phyloP scores from a whole-genome alignment of 53 echinoderm and acorn worm genomes.

The Paracentrotus lividus region DNA sequence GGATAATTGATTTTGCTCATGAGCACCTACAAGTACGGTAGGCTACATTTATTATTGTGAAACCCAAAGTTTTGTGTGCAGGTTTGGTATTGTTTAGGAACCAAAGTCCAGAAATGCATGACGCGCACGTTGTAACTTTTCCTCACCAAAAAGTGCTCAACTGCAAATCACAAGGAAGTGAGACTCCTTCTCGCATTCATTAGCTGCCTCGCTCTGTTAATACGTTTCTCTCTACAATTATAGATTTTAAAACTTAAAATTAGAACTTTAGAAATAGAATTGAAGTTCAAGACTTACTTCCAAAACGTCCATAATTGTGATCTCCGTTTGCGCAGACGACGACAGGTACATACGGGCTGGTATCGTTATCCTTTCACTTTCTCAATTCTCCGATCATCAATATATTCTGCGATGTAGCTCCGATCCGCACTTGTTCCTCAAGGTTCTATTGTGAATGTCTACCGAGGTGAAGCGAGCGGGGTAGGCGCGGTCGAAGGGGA shows the following conservation, averaged over 20 bases:
- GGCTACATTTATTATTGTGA: too few species aligned
- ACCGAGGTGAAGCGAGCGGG: slow-evolving; percentile 8
- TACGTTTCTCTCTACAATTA: too few species aligned
- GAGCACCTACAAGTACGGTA: not conserved
- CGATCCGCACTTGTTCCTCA: not conserved
- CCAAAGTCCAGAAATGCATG: not conserved
- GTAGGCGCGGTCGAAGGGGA: slow-evolving; percentile 36
- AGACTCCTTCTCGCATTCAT: slow-evolving; percentile 2
- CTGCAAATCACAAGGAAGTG: not conserved
- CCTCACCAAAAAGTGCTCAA: not conserved
- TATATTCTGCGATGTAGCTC: too few species aligned
- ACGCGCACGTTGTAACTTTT: not conserved
- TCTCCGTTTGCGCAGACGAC: slow-evolving; percentile 15
- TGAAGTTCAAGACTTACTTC: slow-evolving; percentile 54
- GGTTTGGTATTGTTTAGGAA: not conserved
- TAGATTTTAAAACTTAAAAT: too few species aligned
- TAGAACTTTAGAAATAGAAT: slow-evolving; percentile 10
- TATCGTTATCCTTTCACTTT: slow-evolving; percentile 45
- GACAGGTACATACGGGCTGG: slow-evolving; percentile 3
- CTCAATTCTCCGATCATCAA: not conserved
- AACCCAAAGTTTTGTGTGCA: not conserved
- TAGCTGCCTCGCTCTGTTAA: too few species aligned
- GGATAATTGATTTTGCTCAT: not conserved
- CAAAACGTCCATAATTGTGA: slow-evolving; percentile 56
- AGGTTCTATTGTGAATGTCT: slow-evolving; percentile 9